Evolutionary conservation across 2,797 vertebrate species (phyloP), one percentile per base, ranked within the genome.

Genomic region (Darevskia mixta): DNA sequence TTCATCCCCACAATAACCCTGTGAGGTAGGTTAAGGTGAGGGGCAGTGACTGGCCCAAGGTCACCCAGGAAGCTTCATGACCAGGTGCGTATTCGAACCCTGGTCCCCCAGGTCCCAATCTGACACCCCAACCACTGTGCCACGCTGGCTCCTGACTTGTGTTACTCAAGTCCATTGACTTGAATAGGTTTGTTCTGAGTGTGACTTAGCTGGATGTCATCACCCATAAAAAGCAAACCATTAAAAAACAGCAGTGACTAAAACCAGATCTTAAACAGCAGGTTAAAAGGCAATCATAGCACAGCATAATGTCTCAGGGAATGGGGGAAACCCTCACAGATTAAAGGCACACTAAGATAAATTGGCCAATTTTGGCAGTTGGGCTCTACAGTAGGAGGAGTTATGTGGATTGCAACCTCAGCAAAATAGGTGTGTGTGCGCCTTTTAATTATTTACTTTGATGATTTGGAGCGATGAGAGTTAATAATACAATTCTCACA

Each of bases 171-270:
- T 15, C 49, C 49, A 55, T 55, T 55, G 49, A 55, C 49, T 55
- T 55, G 49, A 55, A 55, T 55, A 55, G 49, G 49, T 55, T 55
- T 61, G 58, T 61, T 61, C 58, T 61, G 58, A 61, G 18, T 61
- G 20, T 61, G 58, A 61, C 18, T 61, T 61, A 23, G 58, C 58
- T 61, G 58, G 18, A 61, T 61, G 2, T 55, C 84, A 55, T 55
- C 84, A 85, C 84, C 78, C 73, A 85, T 78, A 43, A 67, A 67
- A 86, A 69, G 61, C 84, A 86, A 78, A 86, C 17, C 84, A 78
- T 78, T 86, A 49, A 67, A 67, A 86, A 69, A 45, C 55, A 27
- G 25, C 43, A 45, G 41, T n/a, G 45, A 61, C 78, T 77, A 69
- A 86, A 86, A 86, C n/a, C n/a, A 69, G 75, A 17, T 79, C 4